Evolutionary conservation across 2,113 vertebrate species (phyloP).

Genomic region (Paedocypris sp.): DNA sequence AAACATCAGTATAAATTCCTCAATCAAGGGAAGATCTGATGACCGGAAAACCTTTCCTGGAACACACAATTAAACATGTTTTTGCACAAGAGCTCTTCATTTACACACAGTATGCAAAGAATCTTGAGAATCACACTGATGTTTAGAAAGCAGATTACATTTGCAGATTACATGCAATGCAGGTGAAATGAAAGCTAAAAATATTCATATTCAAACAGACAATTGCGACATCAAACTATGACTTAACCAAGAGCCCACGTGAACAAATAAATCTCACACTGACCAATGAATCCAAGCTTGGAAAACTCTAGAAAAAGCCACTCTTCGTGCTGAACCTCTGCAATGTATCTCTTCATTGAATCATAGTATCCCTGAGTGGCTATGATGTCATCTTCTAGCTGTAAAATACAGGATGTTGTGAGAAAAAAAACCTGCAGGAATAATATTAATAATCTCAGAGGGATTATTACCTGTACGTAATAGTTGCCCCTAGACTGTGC

Average conservation of each 20-base stretch:
- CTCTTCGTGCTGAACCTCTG: constrained; percentile 61
- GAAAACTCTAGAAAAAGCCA: constrained; percentile 95
- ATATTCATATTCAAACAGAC: no score
- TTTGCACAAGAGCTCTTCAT: no score
- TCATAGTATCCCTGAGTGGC: constrained; percentile 78
- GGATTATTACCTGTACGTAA: constrained; percentile 78
- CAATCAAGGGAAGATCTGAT: constrained; percentile 75
- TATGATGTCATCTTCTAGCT: constrained; percentile 92
- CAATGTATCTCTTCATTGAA: constrained; percentile 73
- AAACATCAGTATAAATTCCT: constrained; percentile 93
- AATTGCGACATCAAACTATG: no score
- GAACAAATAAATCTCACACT: constrained; percentile 24
- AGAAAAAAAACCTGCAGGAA: background rate
- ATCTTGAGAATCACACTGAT: no score
- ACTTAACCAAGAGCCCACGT: background rate
- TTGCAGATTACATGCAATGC: no score
- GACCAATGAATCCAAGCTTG: constrained; percentile 89
- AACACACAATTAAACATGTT: background rate
- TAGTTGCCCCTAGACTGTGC: constrained; percentile 74
- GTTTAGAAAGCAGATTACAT: no score
- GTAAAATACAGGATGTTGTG: constrained; percentile 20
- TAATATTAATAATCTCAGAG: background rate
- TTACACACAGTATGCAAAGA: no score
- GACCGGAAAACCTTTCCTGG: constrained; percentile 88
- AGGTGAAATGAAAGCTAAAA: no score